Evolutionary conservation across 2,888 invertebrate genomes (phyloP).

Genomic region (Pasiphila rectangulata): DNA sequence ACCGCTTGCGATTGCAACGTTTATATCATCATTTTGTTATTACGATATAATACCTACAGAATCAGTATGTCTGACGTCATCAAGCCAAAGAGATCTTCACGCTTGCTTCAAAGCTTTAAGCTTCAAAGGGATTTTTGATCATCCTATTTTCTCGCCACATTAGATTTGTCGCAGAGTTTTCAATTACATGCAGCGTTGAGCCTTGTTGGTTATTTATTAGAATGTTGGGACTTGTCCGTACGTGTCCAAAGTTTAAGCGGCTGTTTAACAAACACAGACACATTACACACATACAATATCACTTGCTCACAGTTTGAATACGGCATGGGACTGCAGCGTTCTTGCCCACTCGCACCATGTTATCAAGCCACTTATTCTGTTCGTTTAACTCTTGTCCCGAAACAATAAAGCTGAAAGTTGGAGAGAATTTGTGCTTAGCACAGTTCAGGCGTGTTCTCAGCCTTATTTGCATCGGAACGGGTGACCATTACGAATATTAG

Average conservation of each 20-base stretch:
- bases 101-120: no score
- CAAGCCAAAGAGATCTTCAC: neutral
- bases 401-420: slow-evolving; percentile 23
- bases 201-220: slow-evolving; percentile 29
- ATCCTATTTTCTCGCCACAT: no score
- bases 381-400: slow-evolving; percentile 14
- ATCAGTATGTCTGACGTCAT: slow-evolving; percentile 11
- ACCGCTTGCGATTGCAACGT: slow-evolving; percentile 32
- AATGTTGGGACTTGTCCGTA: slow-evolving; percentile 28
- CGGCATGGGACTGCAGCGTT: slow-evolving; percentile 37
- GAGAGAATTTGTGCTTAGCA: slow-evolving; percentile 15
- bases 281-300: slow-evolving; percentile 38
- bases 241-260: slow-evolving; percentile 67
- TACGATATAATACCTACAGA: no score
- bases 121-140: no score
- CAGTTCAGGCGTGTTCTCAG: slow-evolving; percentile 30
- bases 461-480: slow-evolving; percentile 43
- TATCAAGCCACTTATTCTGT: slow-evolving; percentile 28
- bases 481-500: slow-evolving; percentile 38
- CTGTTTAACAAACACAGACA: slow-evolving; percentile 78
- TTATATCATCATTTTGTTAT: slow-evolving; percentile 21
- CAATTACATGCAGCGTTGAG: slow-evolving; percentile 21
- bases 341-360: slow-evolving; percentile 39
- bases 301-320: slow-evolving; percentile 26
- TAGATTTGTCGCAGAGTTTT: slow-evolving; percentile 17